Conservation (phyloP, 2,113 vertebrate genomes). For the Callospermophilus lateralis region DNA sequence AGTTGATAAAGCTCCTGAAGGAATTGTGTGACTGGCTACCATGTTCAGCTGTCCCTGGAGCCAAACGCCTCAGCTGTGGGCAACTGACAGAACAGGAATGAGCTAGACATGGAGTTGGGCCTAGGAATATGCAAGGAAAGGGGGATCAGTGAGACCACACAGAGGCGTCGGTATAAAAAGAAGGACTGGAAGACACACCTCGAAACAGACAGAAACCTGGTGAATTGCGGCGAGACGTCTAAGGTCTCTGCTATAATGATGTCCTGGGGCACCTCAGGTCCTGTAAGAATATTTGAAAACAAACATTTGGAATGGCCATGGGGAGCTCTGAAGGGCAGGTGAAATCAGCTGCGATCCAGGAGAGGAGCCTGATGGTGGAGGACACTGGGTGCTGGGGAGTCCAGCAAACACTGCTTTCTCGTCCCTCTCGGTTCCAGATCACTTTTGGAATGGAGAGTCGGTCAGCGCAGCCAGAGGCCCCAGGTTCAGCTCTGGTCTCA, state of each 20-base stretch:
- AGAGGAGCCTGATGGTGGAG: neutral
- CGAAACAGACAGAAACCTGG: neutral
- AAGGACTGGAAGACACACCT: too few species aligned
- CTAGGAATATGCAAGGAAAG: fast-evolving
- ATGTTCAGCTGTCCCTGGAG: neutral
- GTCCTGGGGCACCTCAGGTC: neutral
- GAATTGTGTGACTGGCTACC: neutral
- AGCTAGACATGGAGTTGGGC: fast-evolving
- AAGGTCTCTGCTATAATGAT: neutral
- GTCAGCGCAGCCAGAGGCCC: too few species aligned
- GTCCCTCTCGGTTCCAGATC: neutral
- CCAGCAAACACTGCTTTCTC: fast-evolving
- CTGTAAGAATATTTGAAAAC: neutral
- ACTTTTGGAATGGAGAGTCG: fast-evolving
- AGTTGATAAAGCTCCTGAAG: neutral
- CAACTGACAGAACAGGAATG: neutral
- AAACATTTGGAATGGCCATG: neutral
- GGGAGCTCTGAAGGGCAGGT: too few species aligned
- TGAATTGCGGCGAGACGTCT: neutral
- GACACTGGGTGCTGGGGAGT: neutral
- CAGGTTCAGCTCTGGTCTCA: too few species aligned
- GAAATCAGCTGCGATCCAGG: too few species aligned
- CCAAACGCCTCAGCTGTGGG: neutral
- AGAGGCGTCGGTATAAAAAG: neutral
- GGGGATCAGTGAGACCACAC: fast-evolving